Evolutionary conservation across 2,888 invertebrate genomes (phyloP).

Genomic region (Synanthedon andrenaeformis): DNA sequence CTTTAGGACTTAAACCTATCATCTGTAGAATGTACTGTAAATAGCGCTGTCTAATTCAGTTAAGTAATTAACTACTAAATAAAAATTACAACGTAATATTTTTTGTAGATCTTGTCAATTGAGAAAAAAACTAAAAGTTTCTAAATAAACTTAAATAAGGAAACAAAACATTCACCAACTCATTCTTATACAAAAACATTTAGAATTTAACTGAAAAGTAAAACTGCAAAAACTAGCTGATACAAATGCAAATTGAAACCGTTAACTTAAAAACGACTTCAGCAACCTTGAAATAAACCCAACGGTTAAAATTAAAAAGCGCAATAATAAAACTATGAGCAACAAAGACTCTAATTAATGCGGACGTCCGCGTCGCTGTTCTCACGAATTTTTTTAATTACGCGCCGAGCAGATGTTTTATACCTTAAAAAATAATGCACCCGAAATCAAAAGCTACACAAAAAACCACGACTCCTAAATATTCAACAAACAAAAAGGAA

Average conservation of each 20-base stretch:
- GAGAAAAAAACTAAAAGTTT: too few species aligned
- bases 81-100: too few species aligned
- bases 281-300: not conserved
- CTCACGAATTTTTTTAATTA: conserved; percentile 67
- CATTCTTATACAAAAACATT: too few species aligned
- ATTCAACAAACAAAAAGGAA: conserved; percentile 53
- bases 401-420: conserved; percentile 53
- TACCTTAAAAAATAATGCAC: conserved; percentile 43
- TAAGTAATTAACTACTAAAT: too few species aligned
- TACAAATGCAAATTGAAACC: conserved; percentile 3
- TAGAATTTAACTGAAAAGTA: too few species aligned
- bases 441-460: conserved; percentile 37
- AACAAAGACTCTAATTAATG: conserved; percentile 34
- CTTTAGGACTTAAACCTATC: too few species aligned
- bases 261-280: not conserved
- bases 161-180: too few species aligned
- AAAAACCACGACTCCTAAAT: conserved; percentile 39
- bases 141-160: too few species aligned
- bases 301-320: not conserved
- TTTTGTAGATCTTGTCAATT: too few species aligned
- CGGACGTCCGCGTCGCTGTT: conserved; percentile 42
- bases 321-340: not conserved
- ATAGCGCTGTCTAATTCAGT: too few species aligned
- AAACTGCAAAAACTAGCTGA: too few species aligned
- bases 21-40: too few species aligned